Conservation (phyloP, 2,888 invertebrate genomes). For the Dynastes grantii region DNA sequence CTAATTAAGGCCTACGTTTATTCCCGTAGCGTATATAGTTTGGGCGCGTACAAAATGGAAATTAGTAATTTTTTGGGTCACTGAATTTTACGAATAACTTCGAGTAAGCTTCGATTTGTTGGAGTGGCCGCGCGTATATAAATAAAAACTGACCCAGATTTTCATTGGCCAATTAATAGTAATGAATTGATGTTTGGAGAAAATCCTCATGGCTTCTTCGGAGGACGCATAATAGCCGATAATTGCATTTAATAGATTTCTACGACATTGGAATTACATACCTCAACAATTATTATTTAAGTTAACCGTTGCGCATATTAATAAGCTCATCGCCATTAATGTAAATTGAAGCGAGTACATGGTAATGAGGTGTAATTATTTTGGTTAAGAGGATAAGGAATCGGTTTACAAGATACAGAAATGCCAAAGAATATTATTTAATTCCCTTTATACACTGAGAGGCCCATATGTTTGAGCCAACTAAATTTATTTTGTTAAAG, state of each 20-base stretch:
- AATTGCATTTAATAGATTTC: neutral
- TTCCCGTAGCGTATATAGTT: no score
- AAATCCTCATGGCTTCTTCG: neutral
- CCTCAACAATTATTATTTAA: no score
- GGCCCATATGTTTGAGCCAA: no score
- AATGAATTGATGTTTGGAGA: neutral
- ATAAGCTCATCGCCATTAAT: no score
- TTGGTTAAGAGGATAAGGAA: no score
- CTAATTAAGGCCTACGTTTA: neutral
- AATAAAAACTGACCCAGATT: slow-evolving; percentile 18
- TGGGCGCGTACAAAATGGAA: neutral
- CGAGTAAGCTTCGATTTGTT: neutral
- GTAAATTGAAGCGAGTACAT: no score
- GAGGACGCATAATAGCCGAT: neutral
- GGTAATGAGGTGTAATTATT: no score
- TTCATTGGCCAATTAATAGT: neutral
- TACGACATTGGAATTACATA: neutral
- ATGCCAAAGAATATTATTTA: no score
- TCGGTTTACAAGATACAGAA: no score
- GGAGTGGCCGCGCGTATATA: neutral
- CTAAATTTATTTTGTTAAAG: no score
- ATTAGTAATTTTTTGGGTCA: slow-evolving; percentile 8
- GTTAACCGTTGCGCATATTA: no score
- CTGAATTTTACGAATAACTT: slow-evolving; percentile 1
- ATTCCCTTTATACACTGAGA: no score